phyloP scores from a whole-genome alignment of 2,797 vertebrate genomes.

The Coendou prehensilis region DNA sequence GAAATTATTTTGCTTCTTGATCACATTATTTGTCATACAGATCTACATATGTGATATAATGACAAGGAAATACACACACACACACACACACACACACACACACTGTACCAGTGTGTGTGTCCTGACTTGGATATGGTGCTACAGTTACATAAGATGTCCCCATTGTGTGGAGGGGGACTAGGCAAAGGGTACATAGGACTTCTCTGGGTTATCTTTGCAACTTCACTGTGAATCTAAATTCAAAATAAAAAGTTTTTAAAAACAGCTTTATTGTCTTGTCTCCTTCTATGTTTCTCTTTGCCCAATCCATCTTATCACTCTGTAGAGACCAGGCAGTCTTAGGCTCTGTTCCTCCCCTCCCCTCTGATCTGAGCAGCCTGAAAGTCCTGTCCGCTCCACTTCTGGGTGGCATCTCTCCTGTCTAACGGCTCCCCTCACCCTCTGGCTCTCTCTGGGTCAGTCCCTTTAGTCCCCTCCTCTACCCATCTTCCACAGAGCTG shows the following conservation, averaged over 20 bases:
- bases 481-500: background rate
- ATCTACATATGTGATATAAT: background rate
- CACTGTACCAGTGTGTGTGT: background rate
- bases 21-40: background rate
- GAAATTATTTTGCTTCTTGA: slow-evolving; percentile 48
- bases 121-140: slow-evolving; percentile 2
- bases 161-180: background rate
- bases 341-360: background rate
- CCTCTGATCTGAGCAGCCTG: background rate
- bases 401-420: background rate
- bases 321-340: background rate
- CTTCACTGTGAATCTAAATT: slow-evolving; percentile 14
- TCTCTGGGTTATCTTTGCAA: background rate
- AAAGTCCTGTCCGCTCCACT: background rate
- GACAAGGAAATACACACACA: background rate
- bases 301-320: background rate
- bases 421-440: background rate
- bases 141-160: background rate
- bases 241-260: background rate
- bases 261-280: background rate
- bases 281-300: background rate
- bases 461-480: background rate
- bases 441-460: background rate
- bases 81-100: background rate
- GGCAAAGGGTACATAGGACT: background rate